Evolutionary conservation across 1,140 invertebrate species (phyloP), one percentile per base, ranked within the genome.

Genomic region (Nylanderia fulva): DNA sequence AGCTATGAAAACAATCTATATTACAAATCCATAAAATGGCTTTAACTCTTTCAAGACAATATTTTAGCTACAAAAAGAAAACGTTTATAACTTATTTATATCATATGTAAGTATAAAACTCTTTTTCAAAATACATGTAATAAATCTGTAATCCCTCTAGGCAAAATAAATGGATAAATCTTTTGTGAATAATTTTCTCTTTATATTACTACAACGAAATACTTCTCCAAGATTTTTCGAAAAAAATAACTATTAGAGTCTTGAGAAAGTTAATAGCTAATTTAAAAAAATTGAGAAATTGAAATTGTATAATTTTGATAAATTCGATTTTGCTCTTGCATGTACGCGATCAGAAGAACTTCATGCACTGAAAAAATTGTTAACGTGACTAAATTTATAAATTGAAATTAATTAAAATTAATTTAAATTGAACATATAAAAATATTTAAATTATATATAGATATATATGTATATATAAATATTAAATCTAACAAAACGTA

Each of bases 41-140:
- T 66, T 71, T 82, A 58, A 58, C 36, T 72, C 33, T 21, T 71
- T 71, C 77, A 80, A 56, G 24, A 21, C 77, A 11, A 75, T 45
- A 48, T 39, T 72, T 56, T 18, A 24, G n/a, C 0, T 33, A 4
- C n/a, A 0, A 8, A 13, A 36, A 72, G 0, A 56, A 56, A 36
- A 15, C 3, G 3, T 45, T n/a, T n/a, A 45, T 15, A 48, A 48
- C 11, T 48, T 48, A 4, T 15, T 48, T 48, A 48, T 15, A 48
- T 48, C 13, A 48, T 13, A 48, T n/a, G n/a, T n/a, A n/a, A n/a
- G n/a, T n/a, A n/a, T 18, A 48, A 48, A 45, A 45, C 15, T 48
- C 15, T 48, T 5, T 48, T 48, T 18, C n/a, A 33, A 56, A 29
- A 24, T 3, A 33, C n/a, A n/a, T n/a, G n/a, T 36, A 33, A 15